Evolutionary conservation across 2,797 vertebrate genomes (phyloP).

Genomic region (Dipus sagitta): DNA sequence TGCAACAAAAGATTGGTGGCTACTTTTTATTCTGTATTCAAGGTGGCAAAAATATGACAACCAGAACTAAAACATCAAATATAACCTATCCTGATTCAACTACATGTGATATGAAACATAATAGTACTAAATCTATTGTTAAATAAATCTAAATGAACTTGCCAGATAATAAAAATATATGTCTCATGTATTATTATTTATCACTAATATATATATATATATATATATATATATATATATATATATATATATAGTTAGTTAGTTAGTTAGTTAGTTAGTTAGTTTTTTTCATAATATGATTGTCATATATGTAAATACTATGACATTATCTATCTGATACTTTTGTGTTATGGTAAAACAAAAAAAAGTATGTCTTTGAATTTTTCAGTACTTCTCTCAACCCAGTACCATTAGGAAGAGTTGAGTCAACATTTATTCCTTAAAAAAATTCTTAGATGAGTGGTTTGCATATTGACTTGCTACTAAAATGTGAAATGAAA

Average conservation of each 20-base stretch:
- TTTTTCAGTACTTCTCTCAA: conserved; percentile 28
- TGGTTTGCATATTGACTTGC: background rate
- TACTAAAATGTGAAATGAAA: background rate
- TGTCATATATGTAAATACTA: background rate
- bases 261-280: background rate
- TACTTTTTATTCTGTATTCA: conserved; percentile 64
- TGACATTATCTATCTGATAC: background rate
- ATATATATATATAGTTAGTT: too few species aligned
- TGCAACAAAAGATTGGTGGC: conserved; percentile 55
- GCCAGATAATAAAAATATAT: conserved; percentile 17
- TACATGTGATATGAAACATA: conserved; percentile 53
- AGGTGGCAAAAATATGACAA: conserved; percentile 56
- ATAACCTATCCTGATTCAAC: conserved; percentile 67
- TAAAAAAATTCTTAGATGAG: background rate
- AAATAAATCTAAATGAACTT: background rate
- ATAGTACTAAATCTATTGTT: conserved; percentile 64
- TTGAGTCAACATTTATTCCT: background rate
- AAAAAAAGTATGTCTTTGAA: background rate
- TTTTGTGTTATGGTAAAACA: background rate
- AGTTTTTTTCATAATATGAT: background rate
- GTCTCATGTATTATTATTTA: background rate
- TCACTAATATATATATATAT: background rate
- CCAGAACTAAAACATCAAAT: conserved; percentile 66
- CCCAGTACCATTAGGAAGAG: background rate
- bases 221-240: too few species aligned